These are phyloP conservation scores for Ambastaia sidthimunki DNA, from an alignment of 2,797 vertebrate species.

Conservation along the genomic window DNA sequence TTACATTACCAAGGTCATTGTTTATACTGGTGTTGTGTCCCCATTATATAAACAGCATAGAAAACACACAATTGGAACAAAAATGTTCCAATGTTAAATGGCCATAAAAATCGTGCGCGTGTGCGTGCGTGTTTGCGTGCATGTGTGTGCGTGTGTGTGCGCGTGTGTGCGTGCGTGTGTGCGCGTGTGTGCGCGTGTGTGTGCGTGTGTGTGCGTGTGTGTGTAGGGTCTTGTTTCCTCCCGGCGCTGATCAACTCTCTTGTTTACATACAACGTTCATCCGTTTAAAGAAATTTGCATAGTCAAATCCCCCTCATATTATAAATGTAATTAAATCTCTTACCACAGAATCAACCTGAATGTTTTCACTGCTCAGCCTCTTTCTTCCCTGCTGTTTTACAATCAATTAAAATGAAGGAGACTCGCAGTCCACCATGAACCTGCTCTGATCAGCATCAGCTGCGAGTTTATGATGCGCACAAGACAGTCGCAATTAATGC, in stretches of 20 bases:
- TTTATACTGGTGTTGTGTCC: no score
- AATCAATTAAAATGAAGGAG: constrained; percentile 72
- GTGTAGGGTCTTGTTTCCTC: constrained; percentile 10
- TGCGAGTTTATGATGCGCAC: constrained; percentile 35
- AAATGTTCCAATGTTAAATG: not conserved
- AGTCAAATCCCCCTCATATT: constrained; percentile 71
- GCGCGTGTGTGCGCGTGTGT: not conserved
- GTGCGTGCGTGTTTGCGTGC: not conserved
- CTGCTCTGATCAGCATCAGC: constrained; percentile 68
- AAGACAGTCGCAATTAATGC: constrained; percentile 62
- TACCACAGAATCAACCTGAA: constrained; percentile 67
- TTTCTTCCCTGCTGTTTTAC: constrained; percentile 72
- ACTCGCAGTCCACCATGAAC: constrained; percentile 52
- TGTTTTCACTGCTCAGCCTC: constrained; percentile 68
- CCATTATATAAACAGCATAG: no score
- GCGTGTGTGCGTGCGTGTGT: no score
- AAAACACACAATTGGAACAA: no score
- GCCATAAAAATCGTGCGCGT: not conserved
- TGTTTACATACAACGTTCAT: constrained; percentile 72
- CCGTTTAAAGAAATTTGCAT: constrained; percentile 71
- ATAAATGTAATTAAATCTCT: constrained; percentile 75
- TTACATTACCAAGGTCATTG: no score
- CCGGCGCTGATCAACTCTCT: constrained; percentile 24
- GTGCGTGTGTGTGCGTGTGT: not conserved
- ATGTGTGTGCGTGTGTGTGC: not conserved